Base-by-base conservation (phyloP, 2,797 vertebrate genomes). In the Diplodus sargus region DNA sequence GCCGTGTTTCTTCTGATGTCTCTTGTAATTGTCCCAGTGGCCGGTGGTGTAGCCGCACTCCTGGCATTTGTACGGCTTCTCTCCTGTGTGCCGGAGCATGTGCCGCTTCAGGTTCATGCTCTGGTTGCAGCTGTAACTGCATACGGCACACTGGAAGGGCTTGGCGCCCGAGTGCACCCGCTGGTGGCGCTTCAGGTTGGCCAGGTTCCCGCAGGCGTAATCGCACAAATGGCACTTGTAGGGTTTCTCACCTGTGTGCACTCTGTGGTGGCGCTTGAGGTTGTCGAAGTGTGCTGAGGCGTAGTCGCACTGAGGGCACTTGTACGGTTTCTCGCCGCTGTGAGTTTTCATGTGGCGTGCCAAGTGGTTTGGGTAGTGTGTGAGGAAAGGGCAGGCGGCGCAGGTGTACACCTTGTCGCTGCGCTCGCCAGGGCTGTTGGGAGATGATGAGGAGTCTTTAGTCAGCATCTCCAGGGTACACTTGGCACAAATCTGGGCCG, bases 101-200 rank as follows among this genome's bases (percentile, higher is more conserved):
- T 99, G 98, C 12, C 97, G 95, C 94, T 99, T 99, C 83, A 99
- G 97, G 96, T 99, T 99, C 98, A 99, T 99, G 93, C 98, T 99
- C 97, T 99, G 98, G 94, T 99, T 99, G 94, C 98, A 99, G 93
- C 96, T 97, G 94, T 99, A 99, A 87, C 92, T 97, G 94, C 98
- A 99, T 78, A 98, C 93, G 65, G 96, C 95, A 70, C 98, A 99
- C 91, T 96, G 96, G 90, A 99, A 99, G 65, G 98, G 98, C 91
- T 99, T 99, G 90, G 97, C 96, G 0, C 98, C 98, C 0, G 97
- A 98, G 92, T 99, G 98, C 90, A 99, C 97, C 39, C 97, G 97
- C 90, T 97, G 97, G 0, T 99, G 98, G 68, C 97, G 95, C 92
- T 99, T 99, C 77, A 99, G 95, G 95, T 99, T 99, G 91, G 97